phyloP scores from a whole-genome alignment of 2,888 invertebrate species.

The Marronus borbonicus region DNA sequence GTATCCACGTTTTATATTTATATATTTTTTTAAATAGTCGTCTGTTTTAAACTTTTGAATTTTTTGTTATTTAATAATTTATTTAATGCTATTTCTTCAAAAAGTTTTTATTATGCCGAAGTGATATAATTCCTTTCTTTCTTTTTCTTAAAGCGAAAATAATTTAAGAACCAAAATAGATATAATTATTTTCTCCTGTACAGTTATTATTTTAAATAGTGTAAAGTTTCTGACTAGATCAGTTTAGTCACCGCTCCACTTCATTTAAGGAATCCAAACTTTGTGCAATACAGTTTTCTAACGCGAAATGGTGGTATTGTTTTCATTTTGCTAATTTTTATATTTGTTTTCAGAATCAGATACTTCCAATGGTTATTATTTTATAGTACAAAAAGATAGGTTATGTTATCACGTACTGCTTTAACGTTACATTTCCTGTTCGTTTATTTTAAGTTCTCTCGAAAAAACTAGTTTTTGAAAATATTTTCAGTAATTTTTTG shows the following conservation, averaged over 20 bases:
- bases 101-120: conserved; percentile 54
- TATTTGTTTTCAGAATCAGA: conserved; percentile 54
- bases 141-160: conserved; percentile 54
- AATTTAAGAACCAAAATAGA: conserved; percentile 64
- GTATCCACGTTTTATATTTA: conserved; percentile 51
- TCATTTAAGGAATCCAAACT: conserved; percentile 58
- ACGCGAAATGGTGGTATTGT: conserved; percentile 58
- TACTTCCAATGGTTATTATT: conserved; percentile 56
- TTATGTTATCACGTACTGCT: conserved; percentile 61
- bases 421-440: conserved; percentile 53
- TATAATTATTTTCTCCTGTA: conserved; percentile 63
- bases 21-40: conserved; percentile 53
- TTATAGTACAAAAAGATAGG: conserved; percentile 64
- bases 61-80: conserved; percentile 54
- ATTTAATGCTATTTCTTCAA: conserved; percentile 46
- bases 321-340: conserved; percentile 56
- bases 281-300: conserved; percentile 60
- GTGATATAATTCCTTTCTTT: conserved; percentile 64
- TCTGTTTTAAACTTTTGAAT: conserved; percentile 54
- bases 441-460: conserved; percentile 44
- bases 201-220: conserved; percentile 60
- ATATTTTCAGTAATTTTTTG: conserved; percentile 35
- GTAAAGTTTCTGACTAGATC: conserved; percentile 51
- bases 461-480: conserved; percentile 48
- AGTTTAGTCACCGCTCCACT: conserved; percentile 49